A percentile compares a stretch with the other conserved stretches of the same genome.
Conservation (phyloP, 2,113 vertebrate species). For the Dromiciops gliroides region DNA sequence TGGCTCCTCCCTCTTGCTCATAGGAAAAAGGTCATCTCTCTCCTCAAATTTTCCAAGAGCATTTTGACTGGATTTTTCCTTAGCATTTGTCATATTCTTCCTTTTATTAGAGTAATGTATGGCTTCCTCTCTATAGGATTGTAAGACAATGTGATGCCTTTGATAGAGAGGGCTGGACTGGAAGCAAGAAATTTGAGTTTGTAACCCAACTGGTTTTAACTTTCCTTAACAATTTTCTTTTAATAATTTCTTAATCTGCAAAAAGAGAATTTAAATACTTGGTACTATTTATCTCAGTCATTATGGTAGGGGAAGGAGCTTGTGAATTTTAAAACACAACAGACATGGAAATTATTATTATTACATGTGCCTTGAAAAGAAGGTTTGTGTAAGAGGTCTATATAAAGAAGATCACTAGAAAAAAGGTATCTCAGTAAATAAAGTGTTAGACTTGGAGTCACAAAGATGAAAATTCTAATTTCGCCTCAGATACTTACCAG, state of each 20-base stretch:
- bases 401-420: neutral
- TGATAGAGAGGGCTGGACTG: neutral
- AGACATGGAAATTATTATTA: neutral
- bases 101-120: neutral
- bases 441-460: neutral
- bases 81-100: neutral
- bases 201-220: neutral
- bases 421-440: neutral
- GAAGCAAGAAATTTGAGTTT: neutral
- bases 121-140: neutral
- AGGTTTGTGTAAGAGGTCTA: neutral
- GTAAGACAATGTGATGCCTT: neutral
- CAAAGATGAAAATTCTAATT: neutral
- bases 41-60: neutral
- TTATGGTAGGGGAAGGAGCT: neutral
- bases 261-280: neutral
- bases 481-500: neutral
- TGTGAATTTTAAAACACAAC: neutral
- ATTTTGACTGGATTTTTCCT: neutral
- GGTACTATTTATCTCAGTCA: neutral
- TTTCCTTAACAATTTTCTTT: no score
- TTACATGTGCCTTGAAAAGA: neutral
- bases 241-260: neutral
- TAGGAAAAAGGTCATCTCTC: neutral
- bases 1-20: neutral